Conservation (phyloP, 1,140 invertebrate genomes). For the Drosophila rhopaloa region DNA sequence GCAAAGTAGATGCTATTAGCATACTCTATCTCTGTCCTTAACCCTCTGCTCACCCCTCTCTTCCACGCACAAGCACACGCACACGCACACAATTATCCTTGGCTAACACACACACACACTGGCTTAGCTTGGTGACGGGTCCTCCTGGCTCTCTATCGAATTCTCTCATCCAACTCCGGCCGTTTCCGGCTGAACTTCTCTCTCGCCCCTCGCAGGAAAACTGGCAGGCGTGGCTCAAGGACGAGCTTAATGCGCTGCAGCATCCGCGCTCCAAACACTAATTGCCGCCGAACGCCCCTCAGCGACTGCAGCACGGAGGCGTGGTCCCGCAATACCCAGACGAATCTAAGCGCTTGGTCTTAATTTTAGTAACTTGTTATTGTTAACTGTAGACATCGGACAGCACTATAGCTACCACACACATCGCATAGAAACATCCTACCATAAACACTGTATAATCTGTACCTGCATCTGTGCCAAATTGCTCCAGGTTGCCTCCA, state of each 20-base stretch:
- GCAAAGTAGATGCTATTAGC: conserved; percentile 74
- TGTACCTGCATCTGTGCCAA: conserved; percentile 65
- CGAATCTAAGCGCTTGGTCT: conserved; percentile 59
- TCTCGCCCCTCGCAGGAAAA: conserved; percentile 72
- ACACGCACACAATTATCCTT: conserved; percentile 20
- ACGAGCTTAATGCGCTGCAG: conserved; percentile 77
- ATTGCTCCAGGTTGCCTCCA: conserved; percentile 22
- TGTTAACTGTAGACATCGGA: conserved; percentile 71
- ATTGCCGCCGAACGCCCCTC: conserved; percentile 46
- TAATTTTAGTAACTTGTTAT: conserved; percentile 80
- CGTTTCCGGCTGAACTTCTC: conserved; percentile 45
- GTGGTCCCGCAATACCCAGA: conserved; percentile 50
- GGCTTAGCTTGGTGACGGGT: conserved; percentile 69
- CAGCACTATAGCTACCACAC: conserved; percentile 32
- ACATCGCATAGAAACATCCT: conserved; percentile 39
- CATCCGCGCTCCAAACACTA: conserved; percentile 74
- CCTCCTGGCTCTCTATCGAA: conserved; percentile 24
- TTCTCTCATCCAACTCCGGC: conserved; percentile 39
- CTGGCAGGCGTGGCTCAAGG: conserved; percentile 79
- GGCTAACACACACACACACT: conserved; percentile 16
- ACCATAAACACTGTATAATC: conserved; percentile 40
- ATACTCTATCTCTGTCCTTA: conserved; percentile 49
- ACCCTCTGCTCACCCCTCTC: conserved; percentile 3
- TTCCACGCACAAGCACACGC: not conserved
- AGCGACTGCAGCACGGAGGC: conserved; percentile 34